These are phyloP conservation scores for Peromyscus eremicus DNA, from an alignment of 2,797 vertebrate genomes.

Conservation along the genomic window DNA sequence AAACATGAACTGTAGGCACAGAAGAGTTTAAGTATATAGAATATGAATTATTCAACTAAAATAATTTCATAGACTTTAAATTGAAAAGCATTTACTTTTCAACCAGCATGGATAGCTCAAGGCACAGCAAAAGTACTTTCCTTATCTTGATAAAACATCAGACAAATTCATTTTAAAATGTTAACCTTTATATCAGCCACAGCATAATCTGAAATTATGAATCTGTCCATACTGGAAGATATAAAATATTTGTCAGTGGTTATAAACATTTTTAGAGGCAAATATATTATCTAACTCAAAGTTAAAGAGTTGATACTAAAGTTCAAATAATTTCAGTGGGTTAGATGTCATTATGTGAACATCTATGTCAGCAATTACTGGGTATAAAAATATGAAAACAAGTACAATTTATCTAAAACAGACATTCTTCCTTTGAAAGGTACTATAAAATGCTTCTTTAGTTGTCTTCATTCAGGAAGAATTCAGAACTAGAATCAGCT, in stretches of 20 bases:
- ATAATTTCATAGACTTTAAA: slow-evolving; percentile 78
- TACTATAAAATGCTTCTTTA: slow-evolving; percentile 81
- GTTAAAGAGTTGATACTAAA: slow-evolving; percentile 78
- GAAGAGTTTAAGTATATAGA: neutral
- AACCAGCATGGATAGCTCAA: slow-evolving; percentile 77
- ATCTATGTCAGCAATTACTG: slow-evolving; percentile 86
- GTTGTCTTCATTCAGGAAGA: slow-evolving; percentile 75
- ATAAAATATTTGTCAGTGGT: slow-evolving; percentile 69
- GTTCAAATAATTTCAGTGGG: slow-evolving; percentile 85
- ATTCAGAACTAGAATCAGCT: slow-evolving; percentile 78
- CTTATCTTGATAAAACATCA: slow-evolving; percentile 79
- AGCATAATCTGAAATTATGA: slow-evolving; percentile 61
- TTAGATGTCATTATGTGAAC: slow-evolving; percentile 81
- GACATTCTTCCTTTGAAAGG: slow-evolving; percentile 81
- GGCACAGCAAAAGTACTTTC: slow-evolving; percentile 55
- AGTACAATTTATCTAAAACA: slow-evolving; percentile 83
- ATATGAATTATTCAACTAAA: slow-evolving; percentile 67
- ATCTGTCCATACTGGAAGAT: slow-evolving; percentile 62
- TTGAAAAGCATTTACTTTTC: slow-evolving; percentile 81
- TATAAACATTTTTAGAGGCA: slow-evolving; percentile 66
- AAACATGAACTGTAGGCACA: neutral
- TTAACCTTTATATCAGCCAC: slow-evolving; percentile 80
- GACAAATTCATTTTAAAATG: slow-evolving; percentile 80
- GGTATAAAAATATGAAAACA: slow-evolving; percentile 86
- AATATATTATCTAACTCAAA: slow-evolving; percentile 79